Base-by-base conservation (phyloP, 2,113 vertebrate genomes). In the Grammomys dolichurus region DNA sequence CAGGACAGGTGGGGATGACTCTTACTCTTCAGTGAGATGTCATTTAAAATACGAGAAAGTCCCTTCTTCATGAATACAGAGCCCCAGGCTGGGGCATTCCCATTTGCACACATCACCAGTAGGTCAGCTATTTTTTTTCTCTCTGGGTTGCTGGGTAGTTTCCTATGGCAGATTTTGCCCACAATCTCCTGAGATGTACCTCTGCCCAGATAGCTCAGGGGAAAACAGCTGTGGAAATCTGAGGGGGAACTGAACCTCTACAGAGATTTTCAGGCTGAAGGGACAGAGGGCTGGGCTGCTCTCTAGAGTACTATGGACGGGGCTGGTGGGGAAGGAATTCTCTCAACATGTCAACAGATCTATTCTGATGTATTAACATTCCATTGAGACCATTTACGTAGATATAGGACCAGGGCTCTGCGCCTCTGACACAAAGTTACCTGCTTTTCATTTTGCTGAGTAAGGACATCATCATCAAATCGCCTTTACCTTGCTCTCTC, bases 61-160 rank as follows among this genome's bases (percentile, higher is more conserved):
- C 85, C 90, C 77, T 93, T 97, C 31, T 26, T 85, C 5, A 14
- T 20, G 4, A 67, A 51, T 51, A 17, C 28, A 85, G 84, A 84
- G 80, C 36, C 85, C 75, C 28, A 54, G 40, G 4, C 1, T 8
- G 60, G 90, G 84, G 54, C 63, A 90, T 94, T 93, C 78, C 76
- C 43, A 67, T 54, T 63, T 82, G 22, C 28, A 84, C 33, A 70
- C 9, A 5, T 51, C 40, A 94, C 72, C 51, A 36, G 82, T 93
- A 96, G 48, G 78, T 95, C 95, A 94, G 86, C 48, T 20, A 48
- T 26, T 60, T 81, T 94, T 94, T 92, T 93, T 19, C 28, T 28
- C 11, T 17, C 63, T n/a, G 82, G 92, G 46, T 33, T 51, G 28
- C 84, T 6, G 28, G 90, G 78, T 72, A 65, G 43, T 85, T 94